A percentile compares a stretch with the other conserved stretches of the same genome.
Evolutionary conservation across 2,888 invertebrate genomes (phyloP).

Genomic region (Drosophila helvetica): DNA sequence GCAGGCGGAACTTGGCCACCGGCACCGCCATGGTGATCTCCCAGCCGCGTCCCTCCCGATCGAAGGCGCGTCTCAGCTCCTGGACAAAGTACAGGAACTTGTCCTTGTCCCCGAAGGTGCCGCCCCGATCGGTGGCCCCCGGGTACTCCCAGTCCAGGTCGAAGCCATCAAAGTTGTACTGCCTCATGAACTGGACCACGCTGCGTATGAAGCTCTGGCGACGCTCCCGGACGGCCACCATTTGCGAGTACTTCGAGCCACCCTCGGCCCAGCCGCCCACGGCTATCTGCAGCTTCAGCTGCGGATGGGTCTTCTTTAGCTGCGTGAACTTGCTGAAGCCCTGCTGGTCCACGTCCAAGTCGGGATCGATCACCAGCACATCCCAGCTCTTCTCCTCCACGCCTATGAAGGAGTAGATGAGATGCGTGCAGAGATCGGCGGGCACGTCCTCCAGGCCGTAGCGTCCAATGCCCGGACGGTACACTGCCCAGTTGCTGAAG

Average conservation of each 20-base stretch:
- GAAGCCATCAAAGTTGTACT: constrained; percentile 92
- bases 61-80: constrained; percentile 91
- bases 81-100: constrained; percentile 92
- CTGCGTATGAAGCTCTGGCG: constrained; percentile 90
- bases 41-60: constrained; percentile 90
- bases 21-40: constrained; percentile 96
- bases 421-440: constrained; percentile 92
- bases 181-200: constrained; percentile 90
- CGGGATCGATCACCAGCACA: constrained; percentile 91
- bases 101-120: constrained; percentile 92
- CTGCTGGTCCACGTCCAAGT: constrained; percentile 89
- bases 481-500: constrained; percentile 89
- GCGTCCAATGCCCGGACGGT: constrained; percentile 91
- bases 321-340: constrained; percentile 92
- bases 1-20: constrained; percentile 92
- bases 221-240: constrained; percentile 89
- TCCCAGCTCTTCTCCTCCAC: constrained; percentile 91
- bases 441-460: constrained; percentile 94
- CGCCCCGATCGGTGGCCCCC: constrained; percentile 93
- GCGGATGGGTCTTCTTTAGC: constrained; percentile 88
- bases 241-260: constrained; percentile 92
- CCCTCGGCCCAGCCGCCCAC: constrained; percentile 97
- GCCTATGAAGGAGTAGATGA: constrained; percentile 95
- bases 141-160: constrained; percentile 97
- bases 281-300: constrained; percentile 91